phyloP scores from a whole-genome alignment of 92 coral and sea anemone species.

The Metridium senile region DNA sequence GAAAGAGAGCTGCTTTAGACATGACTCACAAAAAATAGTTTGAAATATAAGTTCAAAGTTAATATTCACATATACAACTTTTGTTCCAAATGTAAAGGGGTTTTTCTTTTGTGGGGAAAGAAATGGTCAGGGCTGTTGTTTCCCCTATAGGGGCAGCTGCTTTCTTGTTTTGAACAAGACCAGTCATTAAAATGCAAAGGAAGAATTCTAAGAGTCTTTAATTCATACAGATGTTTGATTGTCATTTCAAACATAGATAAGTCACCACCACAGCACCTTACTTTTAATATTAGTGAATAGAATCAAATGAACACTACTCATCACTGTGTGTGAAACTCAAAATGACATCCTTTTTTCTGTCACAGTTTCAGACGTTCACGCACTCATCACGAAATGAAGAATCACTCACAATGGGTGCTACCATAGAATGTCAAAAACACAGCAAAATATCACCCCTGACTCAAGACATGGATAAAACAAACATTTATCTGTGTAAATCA shows the following conservation, averaged over 20 bases:
- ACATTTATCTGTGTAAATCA: neutral
- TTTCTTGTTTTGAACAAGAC: neutral
- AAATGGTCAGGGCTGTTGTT: neutral
- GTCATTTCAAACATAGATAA: conserved; percentile 19
- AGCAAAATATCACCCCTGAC: neutral
- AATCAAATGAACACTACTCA: conserved; percentile 26
- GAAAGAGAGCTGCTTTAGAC: no score
- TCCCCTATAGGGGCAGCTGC: conserved; percentile 18
- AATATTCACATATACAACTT: no score
- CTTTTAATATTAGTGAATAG: conserved; percentile 12
- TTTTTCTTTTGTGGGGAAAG: neutral
- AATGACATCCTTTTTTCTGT: neutral
- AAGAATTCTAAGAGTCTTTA: conserved; percentile 4
- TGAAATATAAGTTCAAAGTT: no score
- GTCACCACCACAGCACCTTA: conserved; percentile 21
- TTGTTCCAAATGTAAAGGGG: neutral
- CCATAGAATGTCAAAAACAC: neutral
- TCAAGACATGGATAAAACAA: neutral
- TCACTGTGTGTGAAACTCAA: neutral
- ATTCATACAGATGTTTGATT: conserved; percentile 25
- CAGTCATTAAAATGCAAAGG: conserved; percentile 32
- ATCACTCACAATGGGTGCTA: neutral
- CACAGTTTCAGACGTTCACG: neutral
- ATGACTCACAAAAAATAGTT: neutral
- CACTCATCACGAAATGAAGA: conserved; percentile 1